Percentiles rank a stretch among this genome's conserved stretches.
Conservation (phyloP, 64 coral and sea anemone genomes). For the Pocillopora verrucosa region DNA sequence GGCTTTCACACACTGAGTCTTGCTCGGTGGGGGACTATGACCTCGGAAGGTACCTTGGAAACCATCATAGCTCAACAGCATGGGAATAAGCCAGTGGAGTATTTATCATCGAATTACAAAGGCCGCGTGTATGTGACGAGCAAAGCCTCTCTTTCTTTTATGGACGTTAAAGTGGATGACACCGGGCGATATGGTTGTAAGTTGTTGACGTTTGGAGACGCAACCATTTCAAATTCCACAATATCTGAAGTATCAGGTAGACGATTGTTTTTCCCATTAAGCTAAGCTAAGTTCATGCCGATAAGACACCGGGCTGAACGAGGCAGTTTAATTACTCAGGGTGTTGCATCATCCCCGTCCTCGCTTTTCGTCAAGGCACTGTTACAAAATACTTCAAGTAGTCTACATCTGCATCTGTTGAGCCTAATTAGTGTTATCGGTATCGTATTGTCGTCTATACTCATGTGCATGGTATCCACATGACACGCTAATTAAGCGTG, state of each 20-base stretch:
- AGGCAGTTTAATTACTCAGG: too few relatives aligned
- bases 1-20: not conserved
- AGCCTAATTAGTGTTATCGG: too few relatives aligned
- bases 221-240: not conserved
- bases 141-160: not conserved
- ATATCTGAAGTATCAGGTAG: slow-evolving; percentile 5
- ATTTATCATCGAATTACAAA: slow-evolving; percentile 1
- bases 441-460: too few relatives aligned
- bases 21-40: not conserved
- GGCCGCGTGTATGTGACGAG: not conserved
- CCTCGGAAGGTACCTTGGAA: not conserved
- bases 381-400: too few relatives aligned
- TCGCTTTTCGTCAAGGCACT: too few relatives aligned
- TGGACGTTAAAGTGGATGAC: slow-evolving; percentile 9
- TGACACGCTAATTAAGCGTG: too few relatives aligned
- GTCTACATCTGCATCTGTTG: too few relatives aligned
- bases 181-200: slow-evolving; percentile 10
- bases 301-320: too few relatives aligned
- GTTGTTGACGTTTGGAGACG: slow-evolving; percentile 11
- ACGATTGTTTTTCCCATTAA: not conserved
- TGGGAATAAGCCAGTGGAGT: slow-evolving; percentile 7
- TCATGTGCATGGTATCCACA: too few relatives aligned
- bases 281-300: too few relatives aligned
- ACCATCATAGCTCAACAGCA: slow-evolving; percentile 18
- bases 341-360: too few relatives aligned